Evolutionary conservation across 1,140 invertebrate genomes (phyloP).

Genomic region (Cheumatopsyche charites): DNA sequence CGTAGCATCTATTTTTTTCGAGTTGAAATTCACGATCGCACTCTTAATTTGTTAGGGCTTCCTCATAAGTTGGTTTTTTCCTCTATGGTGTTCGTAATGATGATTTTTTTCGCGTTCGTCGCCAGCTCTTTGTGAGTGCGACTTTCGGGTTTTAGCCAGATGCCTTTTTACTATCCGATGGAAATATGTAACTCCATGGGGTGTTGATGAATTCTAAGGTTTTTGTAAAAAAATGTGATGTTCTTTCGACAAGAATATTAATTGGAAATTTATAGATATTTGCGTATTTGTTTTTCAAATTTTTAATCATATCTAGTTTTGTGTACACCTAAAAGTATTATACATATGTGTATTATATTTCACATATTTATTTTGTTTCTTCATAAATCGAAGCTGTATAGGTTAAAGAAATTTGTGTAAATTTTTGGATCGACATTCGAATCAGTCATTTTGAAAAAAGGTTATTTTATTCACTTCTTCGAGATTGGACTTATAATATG

Average conservation of each 20-base stretch:
- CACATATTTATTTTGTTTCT: no score
- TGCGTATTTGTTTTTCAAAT: no score
- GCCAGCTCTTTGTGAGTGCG: neutral
- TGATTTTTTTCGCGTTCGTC: slow-evolving; percentile 8
- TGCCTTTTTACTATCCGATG: slow-evolving; percentile 17
- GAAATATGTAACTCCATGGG: slow-evolving; percentile 30
- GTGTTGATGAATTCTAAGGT: slow-evolving; percentile 31
- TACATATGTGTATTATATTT: no score
- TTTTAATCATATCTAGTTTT: no score
- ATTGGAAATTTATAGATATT: no score
- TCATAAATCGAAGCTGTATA: no score
- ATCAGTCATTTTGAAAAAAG: neutral
- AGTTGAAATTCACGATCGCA: slow-evolving; percentile 2
- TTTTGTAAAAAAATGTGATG: slow-evolving; percentile 17
- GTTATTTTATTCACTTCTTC: neutral
- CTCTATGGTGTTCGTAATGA: neutral
- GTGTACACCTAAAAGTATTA: no score
- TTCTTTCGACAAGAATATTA: no score
- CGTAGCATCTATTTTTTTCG: neutral
- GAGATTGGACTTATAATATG: slow-evolving; percentile 1
- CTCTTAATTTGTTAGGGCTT: slow-evolving; percentile 22
- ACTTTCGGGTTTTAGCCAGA: slow-evolving; percentile 6
- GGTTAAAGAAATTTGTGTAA: neutral
- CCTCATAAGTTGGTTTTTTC: slow-evolving; percentile 12
- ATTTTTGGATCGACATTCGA: neutral